These are phyloP conservation scores for Psittacula derbiana DNA, from an alignment of 2,797 vertebrate genomes.

Conservation along the genomic window DNA sequence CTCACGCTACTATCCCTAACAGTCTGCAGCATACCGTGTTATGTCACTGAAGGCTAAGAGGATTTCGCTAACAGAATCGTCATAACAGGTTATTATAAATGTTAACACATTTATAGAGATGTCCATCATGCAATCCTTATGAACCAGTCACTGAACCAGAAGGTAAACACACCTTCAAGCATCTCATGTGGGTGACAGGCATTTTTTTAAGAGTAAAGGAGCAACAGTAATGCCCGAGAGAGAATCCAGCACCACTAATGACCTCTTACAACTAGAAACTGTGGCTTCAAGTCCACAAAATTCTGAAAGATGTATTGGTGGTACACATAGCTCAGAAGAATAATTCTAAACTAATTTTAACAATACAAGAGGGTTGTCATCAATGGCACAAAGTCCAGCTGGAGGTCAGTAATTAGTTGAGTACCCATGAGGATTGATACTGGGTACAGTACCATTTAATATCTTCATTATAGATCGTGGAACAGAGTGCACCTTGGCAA, in stretches of 20 bases:
- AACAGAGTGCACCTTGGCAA: background rate
- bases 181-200: background rate
- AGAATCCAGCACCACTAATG: background rate
- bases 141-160: background rate
- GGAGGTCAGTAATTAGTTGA: background rate
- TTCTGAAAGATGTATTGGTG: background rate
- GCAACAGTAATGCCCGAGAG: rapidly evolving
- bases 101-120: background rate
- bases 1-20: background rate
- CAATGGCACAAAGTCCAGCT: background rate
- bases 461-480: background rate
- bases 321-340: background rate
- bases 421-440: background rate
- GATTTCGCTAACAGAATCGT: background rate
- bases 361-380: background rate
- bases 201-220: background rate
- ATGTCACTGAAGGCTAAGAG: background rate
- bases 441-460: background rate
- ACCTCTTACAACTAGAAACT: background rate
- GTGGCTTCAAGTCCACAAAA: background rate
- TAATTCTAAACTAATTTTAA: background rate
- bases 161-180: background rate
- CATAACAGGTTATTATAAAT: background rate
- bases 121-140: background rate
- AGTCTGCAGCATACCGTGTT: background rate